A percentile compares a stretch with the other conserved stretches of the same genome.
Evolutionary conservation across 2,113 vertebrate genomes (phyloP).

Genomic region (Pomatostomus ruficeps): DNA sequence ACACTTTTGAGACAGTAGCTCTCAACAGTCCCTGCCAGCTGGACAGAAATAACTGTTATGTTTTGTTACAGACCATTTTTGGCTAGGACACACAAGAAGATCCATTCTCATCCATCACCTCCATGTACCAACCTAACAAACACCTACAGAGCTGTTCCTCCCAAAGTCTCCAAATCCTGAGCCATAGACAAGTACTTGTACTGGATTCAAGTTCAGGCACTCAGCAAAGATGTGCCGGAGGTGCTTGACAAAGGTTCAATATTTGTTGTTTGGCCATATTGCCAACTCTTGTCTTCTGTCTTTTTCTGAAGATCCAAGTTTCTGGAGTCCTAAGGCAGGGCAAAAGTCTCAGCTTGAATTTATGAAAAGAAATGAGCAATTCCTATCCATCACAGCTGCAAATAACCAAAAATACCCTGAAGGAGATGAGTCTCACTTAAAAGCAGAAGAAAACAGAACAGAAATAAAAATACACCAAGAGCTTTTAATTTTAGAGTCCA

Average conservation of each 20-base stretch:
- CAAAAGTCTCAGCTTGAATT: neutral
- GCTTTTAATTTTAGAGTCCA: constrained; percentile 17
- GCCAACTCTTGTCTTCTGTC: neutral
- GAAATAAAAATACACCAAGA: constrained; percentile 18
- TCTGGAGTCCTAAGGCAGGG: neutral
- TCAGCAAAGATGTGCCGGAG: neutral
- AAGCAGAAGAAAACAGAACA: constrained; percentile 7
- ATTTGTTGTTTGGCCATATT: neutral
- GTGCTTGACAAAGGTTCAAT: neutral
- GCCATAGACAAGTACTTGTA: neutral
- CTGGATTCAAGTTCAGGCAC: neutral
- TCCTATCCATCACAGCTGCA: neutral
- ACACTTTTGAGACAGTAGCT: neutral
- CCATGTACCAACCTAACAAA: neutral
- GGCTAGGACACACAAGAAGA: neutral
- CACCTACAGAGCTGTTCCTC: neutral
- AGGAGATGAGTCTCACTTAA: neutral
- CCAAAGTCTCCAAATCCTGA: neutral
- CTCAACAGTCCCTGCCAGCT: neutral
- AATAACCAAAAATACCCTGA: neutral
- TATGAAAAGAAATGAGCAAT: neutral
- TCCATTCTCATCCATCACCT: neutral
- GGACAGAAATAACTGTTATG: neutral
- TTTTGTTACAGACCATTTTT: neutral
- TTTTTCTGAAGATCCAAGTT: neutral